These are phyloP conservation scores for Podarcis siculus DNA, from an alignment of 2,797 vertebrate species.

Conservation along the genomic window DNA sequence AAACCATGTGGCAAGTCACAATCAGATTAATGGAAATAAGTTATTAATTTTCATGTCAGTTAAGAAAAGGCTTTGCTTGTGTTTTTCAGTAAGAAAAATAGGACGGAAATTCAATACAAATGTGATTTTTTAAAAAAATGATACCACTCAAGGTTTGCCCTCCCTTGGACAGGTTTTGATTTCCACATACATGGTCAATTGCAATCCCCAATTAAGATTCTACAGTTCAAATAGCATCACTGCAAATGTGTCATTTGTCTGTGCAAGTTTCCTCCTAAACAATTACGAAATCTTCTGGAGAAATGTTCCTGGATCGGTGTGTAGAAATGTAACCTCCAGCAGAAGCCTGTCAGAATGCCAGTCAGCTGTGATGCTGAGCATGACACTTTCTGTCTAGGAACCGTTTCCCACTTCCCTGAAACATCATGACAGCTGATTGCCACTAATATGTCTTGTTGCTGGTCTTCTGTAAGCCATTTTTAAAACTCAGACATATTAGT, in stretches of 20 bases:
- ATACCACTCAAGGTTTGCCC: background rate
- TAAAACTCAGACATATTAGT: background rate
- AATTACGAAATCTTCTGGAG: background rate
- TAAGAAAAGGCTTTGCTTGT: constrained; percentile 30
- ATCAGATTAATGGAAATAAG: constrained; percentile 64
- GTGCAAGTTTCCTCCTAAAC: background rate
- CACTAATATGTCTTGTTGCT: background rate
- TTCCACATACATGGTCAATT: constrained; percentile 45
- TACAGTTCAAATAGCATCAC: background rate
- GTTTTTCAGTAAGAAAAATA: background rate
- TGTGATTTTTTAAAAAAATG: background rate
- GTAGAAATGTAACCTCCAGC: background rate
- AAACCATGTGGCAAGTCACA: constrained; percentile 57
- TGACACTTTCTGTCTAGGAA: background rate
- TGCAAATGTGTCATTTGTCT: background rate
- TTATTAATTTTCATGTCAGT: constrained; percentile 66
- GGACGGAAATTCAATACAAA: background rate
- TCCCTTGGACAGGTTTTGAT: constrained; percentile 25
- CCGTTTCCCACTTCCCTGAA: background rate
- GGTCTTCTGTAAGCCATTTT: background rate
- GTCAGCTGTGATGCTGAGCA: background rate
- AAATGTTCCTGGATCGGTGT: background rate
- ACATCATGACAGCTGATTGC: background rate
- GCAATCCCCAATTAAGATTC: background rate
- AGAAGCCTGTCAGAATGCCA: background rate